A percentile compares a stretch with the other conserved stretches of the same genome.
phyloP scores from a whole-genome alignment of 1,140 invertebrate species.

The Planococcus citri region DNA sequence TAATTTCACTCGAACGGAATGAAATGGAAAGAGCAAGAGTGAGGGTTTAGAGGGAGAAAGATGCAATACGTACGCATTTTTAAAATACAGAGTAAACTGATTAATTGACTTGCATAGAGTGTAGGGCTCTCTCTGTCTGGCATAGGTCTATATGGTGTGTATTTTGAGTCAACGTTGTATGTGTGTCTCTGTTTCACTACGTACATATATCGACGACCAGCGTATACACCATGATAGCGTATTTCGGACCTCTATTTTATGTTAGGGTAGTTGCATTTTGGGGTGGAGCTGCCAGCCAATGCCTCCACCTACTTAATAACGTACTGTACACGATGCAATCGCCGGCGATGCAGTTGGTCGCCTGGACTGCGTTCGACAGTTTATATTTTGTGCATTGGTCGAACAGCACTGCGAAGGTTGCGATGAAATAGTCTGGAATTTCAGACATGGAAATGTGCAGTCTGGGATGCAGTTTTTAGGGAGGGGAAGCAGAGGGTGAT shows the following conservation, averaged over 20 bases:
- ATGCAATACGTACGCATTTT: conserved; percentile 1
- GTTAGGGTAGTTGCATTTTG: conserved; percentile 11
- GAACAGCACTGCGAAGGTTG: too few species aligned
- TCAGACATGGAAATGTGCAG: too few species aligned
- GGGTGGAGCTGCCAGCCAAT: background rate
- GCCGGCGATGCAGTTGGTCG: background rate
- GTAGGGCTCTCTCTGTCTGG: too few species aligned
- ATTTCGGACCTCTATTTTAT: conserved; percentile 7
- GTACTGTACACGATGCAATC: background rate
- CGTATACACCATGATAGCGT: background rate
- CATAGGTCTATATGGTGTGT: too few species aligned
- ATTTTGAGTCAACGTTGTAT: too few species aligned
- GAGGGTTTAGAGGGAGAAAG: too few species aligned
- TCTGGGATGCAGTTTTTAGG: too few species aligned
- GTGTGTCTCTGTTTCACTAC: too few species aligned
- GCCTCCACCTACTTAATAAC: conserved; percentile 18
- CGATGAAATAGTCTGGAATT: too few species aligned
- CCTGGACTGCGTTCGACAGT: background rate
- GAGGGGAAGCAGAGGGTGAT: too few species aligned
- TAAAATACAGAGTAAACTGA: conserved; percentile 20
- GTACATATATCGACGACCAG: background rate
- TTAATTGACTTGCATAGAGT: conserved; percentile 19
- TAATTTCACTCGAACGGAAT: conserved; percentile 3
- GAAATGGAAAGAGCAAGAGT: background rate
- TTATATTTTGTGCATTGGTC: conserved; percentile 9